A percentile compares a stretch with the other conserved stretches of the same genome.
These are phyloP conservation scores for Taphrorychus bicolor DNA, from an alignment of 2,888 invertebrate genomes.

Conservation along the genomic window DNA sequence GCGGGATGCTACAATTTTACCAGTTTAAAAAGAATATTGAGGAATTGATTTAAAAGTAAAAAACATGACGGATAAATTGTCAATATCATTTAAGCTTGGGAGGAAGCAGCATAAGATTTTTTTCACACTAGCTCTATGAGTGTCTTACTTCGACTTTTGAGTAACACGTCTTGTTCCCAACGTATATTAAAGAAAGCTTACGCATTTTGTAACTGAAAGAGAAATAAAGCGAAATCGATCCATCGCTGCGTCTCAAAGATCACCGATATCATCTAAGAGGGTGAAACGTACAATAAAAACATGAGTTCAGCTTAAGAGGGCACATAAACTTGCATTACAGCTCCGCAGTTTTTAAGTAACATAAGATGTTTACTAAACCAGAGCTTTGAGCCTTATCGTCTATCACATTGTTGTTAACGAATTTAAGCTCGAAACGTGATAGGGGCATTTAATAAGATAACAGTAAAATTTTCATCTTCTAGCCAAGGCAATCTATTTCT, in stretches of 20 bases:
- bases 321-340: not conserved
- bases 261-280: not conserved
- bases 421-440: not conserved
- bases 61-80: no score
- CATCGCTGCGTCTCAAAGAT: not conserved
- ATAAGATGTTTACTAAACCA: not conserved
- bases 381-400: not conserved
- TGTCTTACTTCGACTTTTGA: no score
- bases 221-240: not conserved
- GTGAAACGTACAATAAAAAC: not conserved
- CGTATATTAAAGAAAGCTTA: no score
- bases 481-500: no score
- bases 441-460: not conserved
- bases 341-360: not conserved
- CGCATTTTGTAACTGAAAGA: no score
- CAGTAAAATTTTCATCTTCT: not conserved
- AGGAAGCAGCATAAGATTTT: no score
- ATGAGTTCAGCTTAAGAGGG: not conserved
- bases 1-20: no score
- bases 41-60: no score
- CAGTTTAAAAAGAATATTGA: no score
- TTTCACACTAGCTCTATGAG: no score
- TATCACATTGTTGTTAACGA: conserved; percentile 4
- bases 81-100: no score
- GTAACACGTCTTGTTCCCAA: no score